Percentiles rank a stretch among this genome's conserved stretches.
Evolutionary conservation across 2,888 invertebrate species (phyloP).

Genomic region (Microctonus hyperodae): DNA sequence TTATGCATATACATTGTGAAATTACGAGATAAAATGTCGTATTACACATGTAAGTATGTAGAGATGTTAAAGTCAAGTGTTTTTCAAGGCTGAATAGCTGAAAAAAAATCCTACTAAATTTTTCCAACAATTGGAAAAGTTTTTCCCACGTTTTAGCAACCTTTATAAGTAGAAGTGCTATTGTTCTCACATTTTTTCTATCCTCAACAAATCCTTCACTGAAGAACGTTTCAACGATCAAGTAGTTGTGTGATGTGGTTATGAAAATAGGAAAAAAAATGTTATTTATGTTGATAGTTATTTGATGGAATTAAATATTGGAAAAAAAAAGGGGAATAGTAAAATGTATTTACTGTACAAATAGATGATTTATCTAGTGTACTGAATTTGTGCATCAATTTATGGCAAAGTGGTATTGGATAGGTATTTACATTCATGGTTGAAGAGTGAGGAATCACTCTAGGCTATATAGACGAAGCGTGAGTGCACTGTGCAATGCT

Average conservation of each 20-base stretch:
- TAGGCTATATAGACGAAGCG: not conserved
- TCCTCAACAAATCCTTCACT: not conserved
- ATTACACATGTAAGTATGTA: not conserved
- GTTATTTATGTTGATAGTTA: not conserved
- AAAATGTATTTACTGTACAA: too few species aligned
- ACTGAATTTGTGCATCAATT: not conserved
- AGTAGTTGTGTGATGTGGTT: not conserved
- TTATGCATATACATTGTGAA: not conserved
- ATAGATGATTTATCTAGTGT: too few species aligned
- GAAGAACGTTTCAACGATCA: not conserved
- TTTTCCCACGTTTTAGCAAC: not conserved
- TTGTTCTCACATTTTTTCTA: not conserved
- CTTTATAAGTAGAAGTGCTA: not conserved
- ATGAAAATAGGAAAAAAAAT: too few species aligned
- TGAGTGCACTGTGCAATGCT: not conserved
- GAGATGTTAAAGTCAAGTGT: not conserved
- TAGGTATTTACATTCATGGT: too few species aligned
- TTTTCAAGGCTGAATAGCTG: not conserved
- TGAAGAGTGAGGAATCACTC: not conserved
- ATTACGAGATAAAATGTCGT: not conserved
- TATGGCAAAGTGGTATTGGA: too few species aligned
- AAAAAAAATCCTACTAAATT: not conserved
- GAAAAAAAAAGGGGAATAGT: too few species aligned
- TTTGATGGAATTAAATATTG: not conserved
- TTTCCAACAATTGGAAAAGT: not conserved